A percentile compares a stretch with the other conserved stretches of the same genome.
Evolutionary conservation across 2,797 vertebrate species (phyloP).

Genomic region (Lithobates pipiens): DNA sequence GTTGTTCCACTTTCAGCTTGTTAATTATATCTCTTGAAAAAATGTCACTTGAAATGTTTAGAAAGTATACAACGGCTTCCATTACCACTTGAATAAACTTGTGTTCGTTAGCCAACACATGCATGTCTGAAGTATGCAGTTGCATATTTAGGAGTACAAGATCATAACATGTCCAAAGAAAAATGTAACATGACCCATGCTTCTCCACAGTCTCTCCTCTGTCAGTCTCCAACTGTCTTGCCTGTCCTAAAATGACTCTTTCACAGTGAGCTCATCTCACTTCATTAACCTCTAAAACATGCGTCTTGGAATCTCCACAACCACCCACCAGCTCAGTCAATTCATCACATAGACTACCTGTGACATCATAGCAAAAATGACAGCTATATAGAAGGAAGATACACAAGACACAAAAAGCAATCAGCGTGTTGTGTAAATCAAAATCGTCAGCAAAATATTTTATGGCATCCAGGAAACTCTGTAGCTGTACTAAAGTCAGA

Average conservation of each 20-base stretch:
- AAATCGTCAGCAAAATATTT: not conserved
- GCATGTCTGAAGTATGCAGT: not conserved
- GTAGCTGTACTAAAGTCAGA: no score
- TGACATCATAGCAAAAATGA: not conserved
- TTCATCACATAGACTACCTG: not conserved
- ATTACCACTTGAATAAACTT: no score
- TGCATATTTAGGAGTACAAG: not conserved
- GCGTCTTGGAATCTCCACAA: constrained; percentile 13
- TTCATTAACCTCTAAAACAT: constrained; percentile 14
- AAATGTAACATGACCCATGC: no score
- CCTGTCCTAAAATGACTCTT: constrained; percentile 25
- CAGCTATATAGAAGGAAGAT: not conserved
- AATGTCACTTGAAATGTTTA: no score
- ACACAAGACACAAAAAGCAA: not conserved
- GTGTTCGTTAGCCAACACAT: not conserved
- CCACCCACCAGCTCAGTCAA: not conserved
- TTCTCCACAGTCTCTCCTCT: constrained; percentile 22
- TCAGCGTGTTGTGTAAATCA: not conserved
- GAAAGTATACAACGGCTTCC: no score
- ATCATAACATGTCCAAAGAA: constrained; percentile 10
- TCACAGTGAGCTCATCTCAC: constrained; percentile 2
- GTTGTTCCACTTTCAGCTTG: no score
- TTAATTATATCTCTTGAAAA: no score
- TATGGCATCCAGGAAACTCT: no score
- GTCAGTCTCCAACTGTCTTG: not conserved